These are phyloP conservation scores for Leptura quadrifasciata DNA, from an alignment of 2,888 invertebrate genomes.

Conservation along the genomic window DNA sequence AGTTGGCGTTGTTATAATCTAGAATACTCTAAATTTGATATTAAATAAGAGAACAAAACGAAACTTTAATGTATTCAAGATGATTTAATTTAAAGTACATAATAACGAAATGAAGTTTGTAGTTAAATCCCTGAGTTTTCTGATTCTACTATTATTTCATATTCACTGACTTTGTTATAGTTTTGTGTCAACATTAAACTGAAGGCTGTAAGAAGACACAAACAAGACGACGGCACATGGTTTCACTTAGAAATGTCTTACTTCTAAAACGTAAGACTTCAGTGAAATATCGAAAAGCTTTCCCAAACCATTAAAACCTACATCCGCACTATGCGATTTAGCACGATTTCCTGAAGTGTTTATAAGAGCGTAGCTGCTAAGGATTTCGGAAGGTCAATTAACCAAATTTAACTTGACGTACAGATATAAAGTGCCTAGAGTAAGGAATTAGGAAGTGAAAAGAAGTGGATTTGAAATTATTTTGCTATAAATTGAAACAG, in stretches of 20 bases:
- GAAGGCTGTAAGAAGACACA: background rate
- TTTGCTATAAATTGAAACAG: background rate
- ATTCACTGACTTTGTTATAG: background rate
- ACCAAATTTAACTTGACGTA: slow-evolving; percentile 7
- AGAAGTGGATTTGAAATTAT: background rate
- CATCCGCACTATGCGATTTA: slow-evolving; percentile 10
- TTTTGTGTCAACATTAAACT: slow-evolving; percentile 5
- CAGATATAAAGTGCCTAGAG: background rate
- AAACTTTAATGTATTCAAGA: too few relatives aligned
- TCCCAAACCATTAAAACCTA: slow-evolving; percentile 22
- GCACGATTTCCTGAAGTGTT: slow-evolving; percentile 14
- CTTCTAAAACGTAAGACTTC: slow-evolving; percentile 7
- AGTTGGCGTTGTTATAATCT: too few relatives aligned
- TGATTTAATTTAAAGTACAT: too few relatives aligned
- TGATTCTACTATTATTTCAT: too few relatives aligned
- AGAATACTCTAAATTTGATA: too few relatives aligned
- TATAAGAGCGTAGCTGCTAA: slow-evolving; percentile 8
- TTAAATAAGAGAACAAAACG: too few relatives aligned
- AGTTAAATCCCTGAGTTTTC: too few relatives aligned
- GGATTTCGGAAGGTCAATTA: slow-evolving; percentile 13
- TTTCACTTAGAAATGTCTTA: background rate
- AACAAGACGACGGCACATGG: background rate
- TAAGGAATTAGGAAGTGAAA: background rate
- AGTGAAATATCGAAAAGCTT: slow-evolving; percentile 10
- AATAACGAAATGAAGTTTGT: too few relatives aligned